Base-by-base conservation (phyloP, 1,140 invertebrate species). In the Panulirus ornatus region DNA sequence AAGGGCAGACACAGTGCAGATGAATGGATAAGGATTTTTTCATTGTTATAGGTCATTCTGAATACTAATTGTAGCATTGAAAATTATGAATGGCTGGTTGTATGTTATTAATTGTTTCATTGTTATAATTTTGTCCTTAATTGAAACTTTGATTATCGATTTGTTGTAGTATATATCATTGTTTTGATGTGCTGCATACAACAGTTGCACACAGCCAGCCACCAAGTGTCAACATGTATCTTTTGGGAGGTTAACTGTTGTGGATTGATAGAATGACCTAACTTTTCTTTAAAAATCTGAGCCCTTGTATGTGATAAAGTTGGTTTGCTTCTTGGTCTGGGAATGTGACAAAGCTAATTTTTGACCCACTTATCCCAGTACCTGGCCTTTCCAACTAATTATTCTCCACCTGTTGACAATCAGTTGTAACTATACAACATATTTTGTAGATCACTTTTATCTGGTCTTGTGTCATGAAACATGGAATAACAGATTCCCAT, bases 371-470 rank as follows among this genome's bases (percentile, higher is more conserved):
- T 66, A 66, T 11, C 22, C 58, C n/a, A 66, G 58, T 66, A 66
- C 58, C 22, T 66, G 58, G 58, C 58, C 58, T 30, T 8, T 66
- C 58, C 30, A 30, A 66, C 22, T 11, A 66, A 8, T 66, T 30
- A 27, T 66, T 66, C 8, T n/a, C 58, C n/a, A 66, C 58, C 58
- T 30, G 58, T 66, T 66, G 58, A 66, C 58, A 66, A 66, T 66
- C 58, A 66, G n/a, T 66, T 66, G 3, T 66, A 66, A 66, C 58
- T 27, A 66, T 66, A 66, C 22, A 66, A 66, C n/a, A 2, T 66
- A 66, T 30, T 66, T 66, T 66, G 58, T 66, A 66, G 58, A 66
- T 66, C 58, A 30, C 58, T 30, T 66, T n/a, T 66, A 66, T 66
- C 58, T 66, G 58, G 58, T 66, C 58, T 66, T 66, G 58, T 66